These are phyloP conservation scores for Eulemur mongoz DNA, from an alignment of 2,797 vertebrate species.

Conservation along the genomic window DNA sequence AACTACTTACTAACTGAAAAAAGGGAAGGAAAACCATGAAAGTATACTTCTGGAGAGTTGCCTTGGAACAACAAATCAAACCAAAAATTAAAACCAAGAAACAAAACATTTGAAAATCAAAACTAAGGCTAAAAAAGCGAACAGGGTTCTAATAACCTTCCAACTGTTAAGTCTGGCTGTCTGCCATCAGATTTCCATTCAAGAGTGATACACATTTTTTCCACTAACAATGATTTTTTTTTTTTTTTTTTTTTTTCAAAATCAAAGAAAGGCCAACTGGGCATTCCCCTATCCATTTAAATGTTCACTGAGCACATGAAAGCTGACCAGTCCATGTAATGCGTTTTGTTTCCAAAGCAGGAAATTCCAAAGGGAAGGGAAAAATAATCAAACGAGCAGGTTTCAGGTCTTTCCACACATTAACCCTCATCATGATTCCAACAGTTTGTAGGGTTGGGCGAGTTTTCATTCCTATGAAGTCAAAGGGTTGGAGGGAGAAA, in stretches of 20 bases:
- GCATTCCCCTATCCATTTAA: not conserved
- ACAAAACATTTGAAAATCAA: constrained; percentile 80
- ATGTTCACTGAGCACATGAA: constrained; percentile 11
- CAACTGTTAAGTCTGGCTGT: constrained; percentile 83
- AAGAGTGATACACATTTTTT: constrained; percentile 44
- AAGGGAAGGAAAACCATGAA: constrained; percentile 96
- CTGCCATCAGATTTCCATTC: constrained; percentile 42
- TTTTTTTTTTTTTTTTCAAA: constrained; percentile 29
- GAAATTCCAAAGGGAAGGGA: constrained; percentile 57
- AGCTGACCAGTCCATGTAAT: constrained; percentile 13
- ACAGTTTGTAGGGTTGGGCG: not conserved
- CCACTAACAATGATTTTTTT: constrained; percentile 45
- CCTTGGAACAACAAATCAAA: constrained; percentile 93
- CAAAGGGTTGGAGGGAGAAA: not conserved
- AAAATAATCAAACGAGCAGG: constrained; percentile 42
- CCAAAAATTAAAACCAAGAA: constrained; percentile 87
- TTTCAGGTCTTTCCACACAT: constrained; percentile 57
- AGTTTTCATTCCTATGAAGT: constrained; percentile 45
- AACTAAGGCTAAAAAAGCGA: constrained; percentile 81
- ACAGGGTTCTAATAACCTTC: constrained; percentile 85
- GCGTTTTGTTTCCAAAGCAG: constrained; percentile 68
- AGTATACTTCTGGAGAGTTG: constrained; percentile 93
- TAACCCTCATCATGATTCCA: not conserved
- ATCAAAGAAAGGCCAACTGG: constrained; percentile 23
- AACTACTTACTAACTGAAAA: constrained; percentile 99